phyloP scores from a whole-genome alignment of 2,113 vertebrate genomes.

The Microcebus lehilahytsara region DNA sequence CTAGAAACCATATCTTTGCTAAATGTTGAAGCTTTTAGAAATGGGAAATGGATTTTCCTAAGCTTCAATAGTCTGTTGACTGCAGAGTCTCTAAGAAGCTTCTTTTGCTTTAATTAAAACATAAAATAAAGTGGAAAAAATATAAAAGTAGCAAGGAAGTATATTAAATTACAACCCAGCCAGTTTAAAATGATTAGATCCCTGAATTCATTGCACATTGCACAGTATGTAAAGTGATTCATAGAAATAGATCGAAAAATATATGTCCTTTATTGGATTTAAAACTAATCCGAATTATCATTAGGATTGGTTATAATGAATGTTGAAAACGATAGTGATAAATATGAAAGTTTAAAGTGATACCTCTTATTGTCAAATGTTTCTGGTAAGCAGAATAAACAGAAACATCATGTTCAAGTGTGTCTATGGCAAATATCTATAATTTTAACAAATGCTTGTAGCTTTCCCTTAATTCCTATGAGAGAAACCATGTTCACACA shows the following conservation, averaged over 20 bases:
- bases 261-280: background rate
- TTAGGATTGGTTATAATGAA: constrained; percentile 9
- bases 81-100: background rate
- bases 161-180: background rate
- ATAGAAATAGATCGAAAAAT: background rate
- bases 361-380: background rate
- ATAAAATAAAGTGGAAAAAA: background rate
- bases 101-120: background rate
- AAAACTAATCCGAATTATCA: background rate
- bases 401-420: background rate
- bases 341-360: background rate
- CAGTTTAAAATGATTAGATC: background rate
- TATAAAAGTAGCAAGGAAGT: background rate
- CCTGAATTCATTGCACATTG: background rate
- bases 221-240: background rate
- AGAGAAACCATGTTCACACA: background rate
- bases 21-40: background rate
- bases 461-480: background rate
- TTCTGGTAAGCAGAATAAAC: background rate
- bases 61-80: background rate
- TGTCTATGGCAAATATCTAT: background rate
- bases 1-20: background rate
- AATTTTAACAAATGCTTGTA: background rate
- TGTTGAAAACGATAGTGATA: background rate
- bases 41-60: background rate